A percentile compares a stretch with the other conserved stretches of the same genome.
These are phyloP conservation scores for Chionodraco myersi DNA, from an alignment of 2,113 vertebrate genomes.

Conservation along the genomic window DNA sequence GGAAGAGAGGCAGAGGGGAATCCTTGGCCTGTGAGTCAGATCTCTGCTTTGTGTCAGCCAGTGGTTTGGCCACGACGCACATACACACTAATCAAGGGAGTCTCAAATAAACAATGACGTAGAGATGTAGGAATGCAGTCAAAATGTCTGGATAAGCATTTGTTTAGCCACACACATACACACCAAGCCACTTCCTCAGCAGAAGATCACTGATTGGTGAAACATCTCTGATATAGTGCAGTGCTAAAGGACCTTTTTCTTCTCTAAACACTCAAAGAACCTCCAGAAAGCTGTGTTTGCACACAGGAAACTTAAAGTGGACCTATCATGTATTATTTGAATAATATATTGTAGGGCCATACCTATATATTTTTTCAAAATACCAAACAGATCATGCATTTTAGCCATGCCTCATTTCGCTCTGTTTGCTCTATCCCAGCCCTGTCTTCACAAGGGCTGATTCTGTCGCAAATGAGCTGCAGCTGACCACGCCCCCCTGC, in stretches of 20 bases:
- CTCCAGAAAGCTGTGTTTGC: background rate
- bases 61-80: constrained; percentile 5
- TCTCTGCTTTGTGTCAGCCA: constrained; percentile 10
- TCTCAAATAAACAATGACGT: constrained; percentile 15
- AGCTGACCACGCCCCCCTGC: too few relatives aligned
- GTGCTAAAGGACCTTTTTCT: too few relatives aligned
- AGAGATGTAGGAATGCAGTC: background rate
- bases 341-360: too few relatives aligned
- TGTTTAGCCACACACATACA: constrained; percentile 21
- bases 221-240: background rate
- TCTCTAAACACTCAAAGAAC: background rate
- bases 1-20: constrained; percentile 8
- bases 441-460: too few relatives aligned
- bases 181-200: constrained; percentile 1
- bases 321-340: too few relatives aligned
- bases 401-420: too few relatives aligned
- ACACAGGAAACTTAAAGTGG: background rate
- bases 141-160: constrained; percentile 8
- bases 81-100: background rate
- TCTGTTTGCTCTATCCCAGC: too few relatives aligned
- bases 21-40: constrained; percentile 1
- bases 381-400: too few relatives aligned
- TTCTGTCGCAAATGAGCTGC: too few relatives aligned
- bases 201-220: background rate
- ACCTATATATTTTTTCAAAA: too few relatives aligned